A percentile compares a stretch with the other conserved stretches of the same genome.
These are phyloP conservation scores for Bergia sp. DNA, from an alignment of 92 coral and sea anemone genomes.

Conservation along the genomic window DNA sequence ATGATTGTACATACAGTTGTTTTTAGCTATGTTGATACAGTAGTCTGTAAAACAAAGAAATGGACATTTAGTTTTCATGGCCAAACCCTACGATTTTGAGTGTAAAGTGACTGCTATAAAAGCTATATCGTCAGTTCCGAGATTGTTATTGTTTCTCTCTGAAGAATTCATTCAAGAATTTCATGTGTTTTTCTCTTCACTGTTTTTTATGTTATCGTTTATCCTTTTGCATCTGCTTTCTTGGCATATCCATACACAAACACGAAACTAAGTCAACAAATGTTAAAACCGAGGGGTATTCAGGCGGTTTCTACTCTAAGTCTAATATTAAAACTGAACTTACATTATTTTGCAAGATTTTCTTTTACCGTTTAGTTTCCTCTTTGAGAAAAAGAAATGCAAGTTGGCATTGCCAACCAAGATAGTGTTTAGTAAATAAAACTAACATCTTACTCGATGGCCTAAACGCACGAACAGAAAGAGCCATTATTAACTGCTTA, in stretches of 20 bases:
- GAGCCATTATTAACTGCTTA: background rate
- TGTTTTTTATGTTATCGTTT: slow-evolving; percentile 5
- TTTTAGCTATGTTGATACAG: background rate
- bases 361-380: background rate
- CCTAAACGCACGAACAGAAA: background rate
- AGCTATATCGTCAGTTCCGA: background rate
- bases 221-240: background rate
- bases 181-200: background rate
- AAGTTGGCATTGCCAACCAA: too few relatives aligned
- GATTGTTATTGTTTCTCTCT: background rate
- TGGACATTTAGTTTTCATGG: background rate
- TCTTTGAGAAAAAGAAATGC: background rate
- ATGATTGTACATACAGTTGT: background rate
- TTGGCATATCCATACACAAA: background rate
- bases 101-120: background rate
- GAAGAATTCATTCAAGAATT: background rate
- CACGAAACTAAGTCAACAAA: background rate
- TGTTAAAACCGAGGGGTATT: background rate
- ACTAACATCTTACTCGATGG: background rate
- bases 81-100: background rate
- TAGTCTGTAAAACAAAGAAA: background rate
- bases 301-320: background rate
- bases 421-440: too few relatives aligned
- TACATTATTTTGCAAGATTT: background rate
- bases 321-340: too few relatives aligned